Evolutionary conservation across 2,888 invertebrate genomes (phyloP).

Genomic region (Resseliella maxima): DNA sequence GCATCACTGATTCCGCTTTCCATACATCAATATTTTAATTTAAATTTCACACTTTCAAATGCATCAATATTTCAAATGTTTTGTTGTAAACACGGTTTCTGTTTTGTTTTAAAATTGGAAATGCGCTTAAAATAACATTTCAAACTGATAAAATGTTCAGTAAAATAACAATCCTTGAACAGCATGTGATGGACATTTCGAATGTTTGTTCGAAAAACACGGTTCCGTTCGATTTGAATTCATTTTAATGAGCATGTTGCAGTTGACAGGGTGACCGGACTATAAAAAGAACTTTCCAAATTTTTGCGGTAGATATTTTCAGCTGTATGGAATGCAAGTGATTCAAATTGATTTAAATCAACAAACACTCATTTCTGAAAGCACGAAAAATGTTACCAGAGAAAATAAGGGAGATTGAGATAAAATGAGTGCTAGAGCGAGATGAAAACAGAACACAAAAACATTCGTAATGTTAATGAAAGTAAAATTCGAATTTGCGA

Average conservation of each 20-base stretch:
- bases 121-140: background rate
- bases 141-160: background rate
- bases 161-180: background rate
- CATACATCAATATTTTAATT: no score
- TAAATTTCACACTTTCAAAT: no score
- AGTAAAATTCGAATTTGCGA: background rate
- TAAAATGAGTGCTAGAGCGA: background rate
- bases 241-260: constrained; percentile 3
- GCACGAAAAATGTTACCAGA: no score
- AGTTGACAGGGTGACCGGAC: background rate
- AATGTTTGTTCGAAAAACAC: background rate
- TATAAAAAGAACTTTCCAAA: background rate
- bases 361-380: no score
- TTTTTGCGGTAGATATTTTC: no score
- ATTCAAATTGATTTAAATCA: no score
- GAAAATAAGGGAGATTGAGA: no score
- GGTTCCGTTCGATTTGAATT: background rate
- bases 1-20: no score
- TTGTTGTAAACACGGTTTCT: no score
- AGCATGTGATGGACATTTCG: background rate
- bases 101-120: background rate
- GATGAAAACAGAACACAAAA: no score
- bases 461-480: background rate
- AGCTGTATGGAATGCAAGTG: no score
- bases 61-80: no score